phyloP scores from a whole-genome alignment of 2,113 vertebrate species.

The Candoia aspera region DNA sequence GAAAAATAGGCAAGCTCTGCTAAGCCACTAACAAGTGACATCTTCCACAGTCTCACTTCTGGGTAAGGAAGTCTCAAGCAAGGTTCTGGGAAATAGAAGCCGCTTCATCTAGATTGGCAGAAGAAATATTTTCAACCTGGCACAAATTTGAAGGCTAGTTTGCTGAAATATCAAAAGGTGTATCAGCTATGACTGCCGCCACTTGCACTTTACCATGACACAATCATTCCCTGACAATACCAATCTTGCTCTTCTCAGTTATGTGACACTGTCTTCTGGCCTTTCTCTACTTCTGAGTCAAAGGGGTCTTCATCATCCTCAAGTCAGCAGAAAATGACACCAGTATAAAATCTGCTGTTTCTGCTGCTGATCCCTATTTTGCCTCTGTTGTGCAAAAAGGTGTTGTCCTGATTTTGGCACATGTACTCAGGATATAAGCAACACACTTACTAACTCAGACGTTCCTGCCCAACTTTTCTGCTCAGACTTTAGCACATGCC shows the following conservation, averaged over 20 bases:
- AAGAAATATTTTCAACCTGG: neutral
- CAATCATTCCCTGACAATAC: neutral
- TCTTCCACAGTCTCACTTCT: neutral
- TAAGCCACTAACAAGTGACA: neutral
- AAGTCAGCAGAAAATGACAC: no score
- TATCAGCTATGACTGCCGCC: neutral
- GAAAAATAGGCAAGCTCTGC: neutral
- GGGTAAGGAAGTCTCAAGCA: neutral
- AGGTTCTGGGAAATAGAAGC: neutral
- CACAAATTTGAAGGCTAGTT: neutral
- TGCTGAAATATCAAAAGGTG: neutral
- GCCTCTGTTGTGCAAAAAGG: no score
- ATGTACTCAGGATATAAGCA: no score
- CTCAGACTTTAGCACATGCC: neutral
- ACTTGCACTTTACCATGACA: neutral
- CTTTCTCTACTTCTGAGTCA: no score
- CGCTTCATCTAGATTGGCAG: neutral
- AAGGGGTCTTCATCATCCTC: no score
- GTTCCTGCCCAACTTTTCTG: neutral
- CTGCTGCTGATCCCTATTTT: no score
- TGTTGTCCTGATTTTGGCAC: no score
- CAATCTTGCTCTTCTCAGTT: neutral
- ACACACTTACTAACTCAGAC: neutral
- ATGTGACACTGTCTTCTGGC: no score
- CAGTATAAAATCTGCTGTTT: no score